Evolutionary conservation across 2,113 vertebrate genomes (phyloP).

Genomic region (Fregetta grallaria): DNA sequence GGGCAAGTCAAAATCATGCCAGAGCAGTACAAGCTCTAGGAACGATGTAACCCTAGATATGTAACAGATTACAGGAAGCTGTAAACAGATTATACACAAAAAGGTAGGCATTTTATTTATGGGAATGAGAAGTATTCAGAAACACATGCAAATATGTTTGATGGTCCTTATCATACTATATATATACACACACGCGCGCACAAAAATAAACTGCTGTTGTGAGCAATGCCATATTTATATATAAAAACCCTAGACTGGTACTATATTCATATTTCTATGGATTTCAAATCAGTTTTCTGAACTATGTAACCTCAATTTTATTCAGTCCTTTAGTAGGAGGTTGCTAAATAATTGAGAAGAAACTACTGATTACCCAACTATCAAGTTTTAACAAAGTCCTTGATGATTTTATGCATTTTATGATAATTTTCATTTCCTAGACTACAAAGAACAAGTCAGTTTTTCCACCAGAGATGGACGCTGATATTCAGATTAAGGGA

Average conservation of each 20-base stretch:
- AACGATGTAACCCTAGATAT: background rate
- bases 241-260: background rate
- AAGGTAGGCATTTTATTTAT: background rate
- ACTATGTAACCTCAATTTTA: background rate
- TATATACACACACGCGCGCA: background rate
- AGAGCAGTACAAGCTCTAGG: background rate
- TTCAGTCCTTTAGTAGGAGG: background rate
- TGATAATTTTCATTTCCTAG: background rate
- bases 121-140: background rate
- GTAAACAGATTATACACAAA: background rate
- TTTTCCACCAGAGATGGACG: background rate
- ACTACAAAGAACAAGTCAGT: background rate
- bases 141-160: background rate
- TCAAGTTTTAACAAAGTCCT: background rate
- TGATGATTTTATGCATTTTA: background rate
- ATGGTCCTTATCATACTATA: background rate
- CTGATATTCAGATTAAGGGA: background rate
- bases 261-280: background rate
- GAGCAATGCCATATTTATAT: background rate
- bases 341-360: background rate
- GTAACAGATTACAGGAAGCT: background rate
- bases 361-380: background rate
- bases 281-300: background rate
- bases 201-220: background rate
- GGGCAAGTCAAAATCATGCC: background rate